Evolutionary conservation across 2,888 invertebrate genomes (phyloP).

Genomic region (Teleiodes luculella): DNA sequence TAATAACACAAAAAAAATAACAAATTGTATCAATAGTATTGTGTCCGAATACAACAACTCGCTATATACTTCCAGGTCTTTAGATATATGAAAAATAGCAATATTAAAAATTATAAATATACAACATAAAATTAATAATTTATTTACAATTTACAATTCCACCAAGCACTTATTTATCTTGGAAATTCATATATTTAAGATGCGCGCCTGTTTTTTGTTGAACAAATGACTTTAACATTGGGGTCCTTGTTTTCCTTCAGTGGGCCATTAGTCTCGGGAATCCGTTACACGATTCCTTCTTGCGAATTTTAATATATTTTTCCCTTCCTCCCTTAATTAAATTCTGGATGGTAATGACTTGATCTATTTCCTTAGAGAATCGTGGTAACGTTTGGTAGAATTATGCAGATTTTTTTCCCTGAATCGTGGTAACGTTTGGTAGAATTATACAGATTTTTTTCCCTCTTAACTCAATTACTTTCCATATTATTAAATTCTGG

Average conservation of each 20-base stretch:
- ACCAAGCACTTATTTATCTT: too few species aligned
- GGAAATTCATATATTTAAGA: not conserved
- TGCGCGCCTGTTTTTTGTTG: not conserved
- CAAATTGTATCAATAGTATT: too few species aligned
- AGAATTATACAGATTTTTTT: not conserved
- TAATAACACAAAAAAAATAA: too few species aligned
- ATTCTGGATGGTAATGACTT: not conserved
- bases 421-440: not conserved
- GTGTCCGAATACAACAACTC: too few species aligned
- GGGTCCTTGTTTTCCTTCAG: slow-evolving; percentile 44
- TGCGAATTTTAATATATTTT: slow-evolving; percentile 46
- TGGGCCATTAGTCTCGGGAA: slow-evolving; percentile 37
- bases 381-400: not conserved
- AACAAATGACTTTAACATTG: slow-evolving; percentile 47
- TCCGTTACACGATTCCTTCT: slow-evolving; percentile 39
- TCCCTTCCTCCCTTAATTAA: slow-evolving; percentile 34
- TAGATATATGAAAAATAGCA: too few species aligned
- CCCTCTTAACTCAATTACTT: too few species aligned
- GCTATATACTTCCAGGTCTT: too few species aligned
- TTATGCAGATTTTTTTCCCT: not conserved
- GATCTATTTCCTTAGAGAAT: not conserved
- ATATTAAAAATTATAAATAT: too few species aligned
- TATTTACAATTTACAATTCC: too few species aligned
- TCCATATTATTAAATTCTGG: too few species aligned
- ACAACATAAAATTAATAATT: too few species aligned